Percentiles rank a stretch among this genome's conserved stretches.
These are phyloP conservation scores for Meghimatium bilineatum DNA, from an alignment of 2,888 invertebrate genomes.

Conservation along the genomic window DNA sequence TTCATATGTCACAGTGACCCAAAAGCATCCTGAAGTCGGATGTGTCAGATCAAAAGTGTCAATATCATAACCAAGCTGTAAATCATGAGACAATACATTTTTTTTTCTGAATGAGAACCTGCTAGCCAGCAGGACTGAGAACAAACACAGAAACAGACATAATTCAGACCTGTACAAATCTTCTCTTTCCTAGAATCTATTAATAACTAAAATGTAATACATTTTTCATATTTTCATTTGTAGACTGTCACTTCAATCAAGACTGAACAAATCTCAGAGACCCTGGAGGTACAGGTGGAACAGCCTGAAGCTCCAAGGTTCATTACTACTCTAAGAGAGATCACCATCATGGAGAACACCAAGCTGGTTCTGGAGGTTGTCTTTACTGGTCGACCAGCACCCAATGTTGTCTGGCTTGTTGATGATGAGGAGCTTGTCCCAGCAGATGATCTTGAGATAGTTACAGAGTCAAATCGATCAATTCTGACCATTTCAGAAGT, in stretches of 20 bases:
- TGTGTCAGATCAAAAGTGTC: too few species aligned
- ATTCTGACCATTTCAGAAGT: constrained; percentile 68
- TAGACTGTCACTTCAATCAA: constrained; percentile 15
- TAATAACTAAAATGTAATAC: neutral
- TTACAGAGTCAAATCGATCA: constrained; percentile 74
- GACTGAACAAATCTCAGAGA: constrained; percentile 9
- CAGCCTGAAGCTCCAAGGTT: constrained; percentile 64
- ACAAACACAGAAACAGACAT: too few species aligned
- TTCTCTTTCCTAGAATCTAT: neutral
- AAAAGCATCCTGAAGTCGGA: too few species aligned
- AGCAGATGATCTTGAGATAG: constrained; percentile 76
- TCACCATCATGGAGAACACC: constrained; percentile 70
- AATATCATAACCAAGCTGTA: too few species aligned
- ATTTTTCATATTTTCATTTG: neutral
- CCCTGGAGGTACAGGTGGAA: constrained; percentile 30
- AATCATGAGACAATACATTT: too few species aligned
- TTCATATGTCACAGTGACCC: too few species aligned
- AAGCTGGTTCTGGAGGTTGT: constrained; percentile 69
- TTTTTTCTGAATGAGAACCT: too few species aligned
- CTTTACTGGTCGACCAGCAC: constrained; percentile 71
- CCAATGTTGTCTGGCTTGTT: constrained; percentile 77
- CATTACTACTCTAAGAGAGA: constrained; percentile 63
- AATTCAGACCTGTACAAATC: too few species aligned
- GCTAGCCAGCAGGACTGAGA: too few species aligned
- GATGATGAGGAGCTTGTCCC: constrained; percentile 80